Percentiles rank a stretch among this genome's conserved stretches.
These are phyloP conservation scores for Chascanopsetta lugubris DNA, from an alignment of 2,113 vertebrate species.

Conservation along the genomic window DNA sequence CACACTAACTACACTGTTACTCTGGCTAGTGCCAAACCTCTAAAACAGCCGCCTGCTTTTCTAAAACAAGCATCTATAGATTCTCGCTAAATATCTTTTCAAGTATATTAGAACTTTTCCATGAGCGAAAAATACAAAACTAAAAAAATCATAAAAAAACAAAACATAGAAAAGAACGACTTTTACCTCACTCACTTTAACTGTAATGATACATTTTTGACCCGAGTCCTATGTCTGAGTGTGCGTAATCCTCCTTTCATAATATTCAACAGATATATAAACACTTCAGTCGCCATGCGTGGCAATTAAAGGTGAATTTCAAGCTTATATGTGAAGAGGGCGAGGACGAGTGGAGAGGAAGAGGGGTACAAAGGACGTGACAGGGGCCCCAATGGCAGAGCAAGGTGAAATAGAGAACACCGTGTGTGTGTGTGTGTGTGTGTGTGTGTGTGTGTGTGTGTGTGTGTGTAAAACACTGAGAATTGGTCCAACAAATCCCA, in stretches of 20 bases:
- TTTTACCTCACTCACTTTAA: conserved; percentile 60
- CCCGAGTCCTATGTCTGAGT: conserved; percentile 69
- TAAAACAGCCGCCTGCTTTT: conserved; percentile 52
- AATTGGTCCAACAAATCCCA: conserved; percentile 79
- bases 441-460: no score
- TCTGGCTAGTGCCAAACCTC: conserved; percentile 60
- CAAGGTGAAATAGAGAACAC: conserved; percentile 60
- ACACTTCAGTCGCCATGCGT: conserved; percentile 75
- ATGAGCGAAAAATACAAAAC: conserved; percentile 61
- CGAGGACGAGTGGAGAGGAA: conserved; percentile 50
- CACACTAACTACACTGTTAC: conserved; percentile 72
- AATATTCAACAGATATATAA: conserved; percentile 75
- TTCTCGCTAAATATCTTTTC: conserved; percentile 77
- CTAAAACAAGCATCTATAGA: conserved; percentile 59
- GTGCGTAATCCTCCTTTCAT: conserved; percentile 74
- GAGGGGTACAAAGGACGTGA: conserved; percentile 65
- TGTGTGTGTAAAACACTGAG: conserved; percentile 79
- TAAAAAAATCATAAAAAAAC: conserved; percentile 35
- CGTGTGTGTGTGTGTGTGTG: no score
- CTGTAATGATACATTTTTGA: conserved; percentile 65
- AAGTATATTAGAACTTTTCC: conserved; percentile 80
- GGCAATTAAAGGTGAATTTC: conserved; percentile 70
- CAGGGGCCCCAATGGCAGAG: conserved; percentile 70
- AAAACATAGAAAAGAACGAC: conserved; percentile 60
- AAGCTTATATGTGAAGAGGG: conserved; percentile 74